Evolutionary conservation across 2,797 vertebrate species (phyloP), one percentile per base, ranked within the genome.

Genomic region (Sebastes itinus): DNA sequence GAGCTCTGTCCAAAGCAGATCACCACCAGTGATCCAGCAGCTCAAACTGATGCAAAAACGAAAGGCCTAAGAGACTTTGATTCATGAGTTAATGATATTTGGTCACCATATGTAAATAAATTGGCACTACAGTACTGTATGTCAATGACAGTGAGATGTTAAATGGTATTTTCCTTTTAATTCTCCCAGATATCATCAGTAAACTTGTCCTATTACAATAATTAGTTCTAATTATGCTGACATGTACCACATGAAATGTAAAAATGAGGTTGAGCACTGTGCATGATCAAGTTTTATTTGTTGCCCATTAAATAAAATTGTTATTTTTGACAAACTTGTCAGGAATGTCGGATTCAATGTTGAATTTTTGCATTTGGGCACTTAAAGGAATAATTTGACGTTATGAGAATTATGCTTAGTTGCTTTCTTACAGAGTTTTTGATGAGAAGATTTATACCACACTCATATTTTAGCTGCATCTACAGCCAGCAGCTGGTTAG

Each of bases 1-100:
- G 59, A 66, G 4, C 73, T 86, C 10, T 83, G 82, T 70, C 73
- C 61, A 22, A n/a, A 60, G 27, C 16, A 20, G 8, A 60, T 1
- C 4, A 3, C 0, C 7, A 4, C 8, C 35, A 35, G 7, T 1
- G 25, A 30, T 60, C 6, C 58, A 59, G 58, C 58, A 30, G 58
- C 16, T 30, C 13, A 28, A 27, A 6, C 58, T 60, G 58, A 66
- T 66, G 38, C 63, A 46, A 1, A 42, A 22, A 64, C 23, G 0
- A 65, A 46, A 49, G 10, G 38, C 38, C 64, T 66, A 25, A 65
- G 23, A 49, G 63, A 20, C 42, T 30, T 13, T 13, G 11, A 67
- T 67, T 52, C 6, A 32, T 22, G 5, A 49, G 18, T 49, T 18
- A 22, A 22, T 22, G 1, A 54, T 55, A 33, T 32, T 54, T 32